A percentile compares a stretch with the other conserved stretches of the same genome.
Evolutionary conservation across 2,113 vertebrate species (phyloP).

Genomic region (Podarcis raffonei): DNA sequence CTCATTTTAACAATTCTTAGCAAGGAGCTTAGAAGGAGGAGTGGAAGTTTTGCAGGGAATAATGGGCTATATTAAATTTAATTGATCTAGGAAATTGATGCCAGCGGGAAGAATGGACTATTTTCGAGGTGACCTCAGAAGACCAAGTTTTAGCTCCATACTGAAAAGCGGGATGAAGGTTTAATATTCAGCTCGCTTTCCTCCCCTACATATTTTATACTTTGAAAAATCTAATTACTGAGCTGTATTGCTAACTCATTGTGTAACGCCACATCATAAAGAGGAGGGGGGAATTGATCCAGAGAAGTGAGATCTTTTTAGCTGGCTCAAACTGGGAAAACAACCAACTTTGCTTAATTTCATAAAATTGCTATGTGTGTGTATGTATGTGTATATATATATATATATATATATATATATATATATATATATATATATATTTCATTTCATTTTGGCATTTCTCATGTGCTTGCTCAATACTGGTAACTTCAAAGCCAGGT

Average conservation of each 20-base stretch:
- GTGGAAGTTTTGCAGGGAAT: constrained; percentile 17
- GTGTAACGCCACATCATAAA: not conserved
- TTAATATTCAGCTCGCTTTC: constrained; percentile 13
- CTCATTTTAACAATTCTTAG: constrained; percentile 8
- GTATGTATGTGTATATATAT: too few species aligned
- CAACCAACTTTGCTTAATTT: constrained; percentile 9
- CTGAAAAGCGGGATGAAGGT: not conserved
- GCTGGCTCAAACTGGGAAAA: not conserved
- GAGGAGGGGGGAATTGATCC: not conserved
- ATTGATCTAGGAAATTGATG: constrained; percentile 27
- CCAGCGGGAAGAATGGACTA: constrained; percentile 14
- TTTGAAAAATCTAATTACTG: constrained; percentile 26
- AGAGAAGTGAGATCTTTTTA: not conserved
- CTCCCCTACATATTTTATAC: not conserved
- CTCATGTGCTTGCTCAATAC: not conserved
- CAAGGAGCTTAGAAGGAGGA: constrained; percentile 9
- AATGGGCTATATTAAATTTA: constrained; percentile 22
- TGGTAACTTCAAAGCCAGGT: not conserved
- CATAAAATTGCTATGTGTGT: not conserved
- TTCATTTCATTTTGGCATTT: not conserved
- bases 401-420: too few species aligned
- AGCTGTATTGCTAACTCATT: not conserved
- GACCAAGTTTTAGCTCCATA: not conserved
- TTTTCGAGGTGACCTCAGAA: constrained; percentile 32
- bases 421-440: too few species aligned